Base-by-base conservation (phyloP, 2,797 vertebrate species). In the Urophycis tenuis region DNA sequence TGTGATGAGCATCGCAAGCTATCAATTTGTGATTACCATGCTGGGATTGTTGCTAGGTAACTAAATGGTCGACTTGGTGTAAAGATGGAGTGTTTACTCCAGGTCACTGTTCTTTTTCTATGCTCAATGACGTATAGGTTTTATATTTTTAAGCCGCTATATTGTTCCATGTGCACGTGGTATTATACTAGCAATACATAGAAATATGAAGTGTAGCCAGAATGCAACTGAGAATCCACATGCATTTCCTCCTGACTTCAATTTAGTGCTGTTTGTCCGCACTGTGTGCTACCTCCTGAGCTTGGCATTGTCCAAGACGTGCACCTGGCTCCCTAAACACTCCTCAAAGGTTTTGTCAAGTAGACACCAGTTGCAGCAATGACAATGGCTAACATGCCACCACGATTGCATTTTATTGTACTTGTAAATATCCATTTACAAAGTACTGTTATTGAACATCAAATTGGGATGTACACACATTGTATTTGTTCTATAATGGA, bases 31-130 rank as follows among this genome's bases (percentile, higher is more conserved):
- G 88, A 82, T 88, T 87, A 86, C 83, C 79, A 84, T 87, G 89
- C 90, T 83, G 88, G 86, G 86, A 91, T 64, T 88, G 91, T 93
- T 93, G 92, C 91, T 92, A 92, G 92, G 92, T 89, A 92, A 92
- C 91, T 89, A 87, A 88, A 86, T 74, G 87, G 77, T 73, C 36
- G 81, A 77, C 75, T 49, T 75, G 77, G 53, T 82, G 73, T 74
- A 75, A 78, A 73, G 74, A 75, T 81, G 77, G 74, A 82, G 88
- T 89, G 90, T 91, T 91, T 89, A 91, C 87, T 91, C 78, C 78
- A 85, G 91, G 89, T 92, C 90, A 89, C 17, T 8, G 74, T 74
- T 22, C 34, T 67, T 33, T 29, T 60, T 15, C 53, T 60, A n/a
- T 60, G 53, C 22, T 60, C 22, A 60, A n/a, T 60, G 53, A 60